phyloP scores from a whole-genome alignment of 2,888 invertebrate species.

The Eumerus sabulonum region DNA sequence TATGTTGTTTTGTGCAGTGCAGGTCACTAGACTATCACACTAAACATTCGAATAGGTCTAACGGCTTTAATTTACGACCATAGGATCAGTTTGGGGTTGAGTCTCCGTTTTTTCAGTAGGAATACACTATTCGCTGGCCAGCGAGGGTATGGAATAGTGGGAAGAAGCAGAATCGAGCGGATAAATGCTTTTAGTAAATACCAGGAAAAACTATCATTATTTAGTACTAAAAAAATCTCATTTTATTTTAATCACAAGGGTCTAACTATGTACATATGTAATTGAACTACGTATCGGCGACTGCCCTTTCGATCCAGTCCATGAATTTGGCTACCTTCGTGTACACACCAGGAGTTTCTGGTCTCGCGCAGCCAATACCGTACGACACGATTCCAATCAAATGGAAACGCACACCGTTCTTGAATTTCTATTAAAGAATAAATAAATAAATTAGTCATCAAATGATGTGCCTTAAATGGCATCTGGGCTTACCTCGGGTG shows the following conservation, averaged over 20 bases:
- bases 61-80: too few species aligned
- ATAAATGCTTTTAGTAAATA: too few species aligned
- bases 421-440: conserved; percentile 77
- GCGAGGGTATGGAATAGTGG: too few species aligned
- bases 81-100: too few species aligned
- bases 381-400: conserved; percentile 84
- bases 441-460: neutral
- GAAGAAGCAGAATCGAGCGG: too few species aligned
- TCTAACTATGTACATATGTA: too few species aligned
- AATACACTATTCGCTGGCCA: too few species aligned
- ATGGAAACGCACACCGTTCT: conserved; percentile 81
- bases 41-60: too few species aligned
- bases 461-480: neutral
- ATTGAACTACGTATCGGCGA: conserved; percentile 64
- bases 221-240: conserved; percentile 21
- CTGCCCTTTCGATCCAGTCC: conserved; percentile 81
- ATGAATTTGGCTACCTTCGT: conserved; percentile 81
- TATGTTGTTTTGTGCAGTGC: too few species aligned
- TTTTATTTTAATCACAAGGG: conserved; percentile 16
- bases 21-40: too few species aligned
- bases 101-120: too few species aligned
- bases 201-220: too few species aligned
- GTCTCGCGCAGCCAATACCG: conserved; percentile 82
- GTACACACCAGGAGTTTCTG: conserved; percentile 83
- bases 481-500: conserved; percentile 72